Evolutionary conservation across 2,113 vertebrate species (phyloP).

Genomic region (Uropsilus gracilis): DNA sequence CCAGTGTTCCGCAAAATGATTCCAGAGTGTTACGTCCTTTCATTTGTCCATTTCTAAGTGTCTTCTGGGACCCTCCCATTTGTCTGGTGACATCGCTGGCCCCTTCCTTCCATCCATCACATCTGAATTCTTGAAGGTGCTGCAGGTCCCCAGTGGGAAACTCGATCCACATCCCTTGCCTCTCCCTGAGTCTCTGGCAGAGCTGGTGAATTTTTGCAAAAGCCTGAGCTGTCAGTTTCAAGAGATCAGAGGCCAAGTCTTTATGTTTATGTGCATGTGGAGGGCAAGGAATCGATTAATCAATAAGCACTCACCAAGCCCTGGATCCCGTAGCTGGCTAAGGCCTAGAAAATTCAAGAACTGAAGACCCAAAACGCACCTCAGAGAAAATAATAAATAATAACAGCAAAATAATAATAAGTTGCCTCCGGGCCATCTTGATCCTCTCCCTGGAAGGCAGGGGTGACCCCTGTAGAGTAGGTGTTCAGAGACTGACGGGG

Average conservation of each 20-base stretch:
- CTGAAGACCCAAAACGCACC: not conserved
- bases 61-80: not conserved
- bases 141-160: not conserved
- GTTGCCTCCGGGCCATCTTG: not conserved
- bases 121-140: conserved; percentile 11
- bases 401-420: conserved; percentile 8
- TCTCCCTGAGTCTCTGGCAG: conserved; percentile 25
- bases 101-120: not conserved
- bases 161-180: not conserved
- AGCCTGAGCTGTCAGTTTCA: conserved; percentile 55
- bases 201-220: conserved; percentile 32
- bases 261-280: not conserved
- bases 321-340: not conserved
- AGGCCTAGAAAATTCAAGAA: conserved; percentile 40
- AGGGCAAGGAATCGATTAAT: conserved; percentile 60
- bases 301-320: conserved; percentile 64
- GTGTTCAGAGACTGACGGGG: not conserved
- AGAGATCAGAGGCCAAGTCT: conserved; percentile 49
- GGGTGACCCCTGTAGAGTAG: not conserved
- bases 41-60: not conserved
- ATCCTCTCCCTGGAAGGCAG: not conserved
- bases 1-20: not conserved
- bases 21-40: not conserved
- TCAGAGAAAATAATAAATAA: not conserved
- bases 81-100: not conserved